These are phyloP conservation scores for Dryoscopus gambensis DNA, from an alignment of 2,113 vertebrate genomes.

Conservation along the genomic window DNA sequence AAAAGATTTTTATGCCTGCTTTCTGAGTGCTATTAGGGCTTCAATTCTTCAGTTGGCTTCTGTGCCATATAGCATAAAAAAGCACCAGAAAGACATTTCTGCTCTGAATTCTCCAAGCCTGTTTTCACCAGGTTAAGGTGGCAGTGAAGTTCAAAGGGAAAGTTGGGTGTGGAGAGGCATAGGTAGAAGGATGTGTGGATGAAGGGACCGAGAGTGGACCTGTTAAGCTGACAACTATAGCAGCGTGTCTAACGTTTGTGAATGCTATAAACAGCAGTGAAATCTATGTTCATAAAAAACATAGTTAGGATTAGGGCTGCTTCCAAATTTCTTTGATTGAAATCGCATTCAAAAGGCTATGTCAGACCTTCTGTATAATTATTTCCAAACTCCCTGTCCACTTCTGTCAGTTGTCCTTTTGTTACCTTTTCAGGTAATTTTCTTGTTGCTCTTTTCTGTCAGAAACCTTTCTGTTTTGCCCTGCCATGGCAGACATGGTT, in stretches of 20 bases:
- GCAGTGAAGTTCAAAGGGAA: not conserved
- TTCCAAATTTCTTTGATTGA: not conserved
- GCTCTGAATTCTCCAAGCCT: not conserved
- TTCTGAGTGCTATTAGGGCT: not conserved
- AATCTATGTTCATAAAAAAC: not conserved
- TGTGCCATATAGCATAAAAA: not conserved
- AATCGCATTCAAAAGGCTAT: accelerated
- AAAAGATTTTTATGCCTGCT: not conserved
- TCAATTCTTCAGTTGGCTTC: not conserved
- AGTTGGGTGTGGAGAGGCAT: not conserved
- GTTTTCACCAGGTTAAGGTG: not conserved
- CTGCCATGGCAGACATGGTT: not conserved
- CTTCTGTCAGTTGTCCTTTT: not conserved
- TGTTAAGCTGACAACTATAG: not conserved
- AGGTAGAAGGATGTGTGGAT: not conserved
- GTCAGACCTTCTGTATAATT: not conserved
- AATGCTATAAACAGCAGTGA: not conserved
- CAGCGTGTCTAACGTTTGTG: not conserved
- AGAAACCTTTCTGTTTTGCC: not conserved
- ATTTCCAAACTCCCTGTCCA: not conserved
- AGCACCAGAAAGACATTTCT: not conserved
- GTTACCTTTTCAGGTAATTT: not conserved
- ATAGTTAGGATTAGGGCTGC: not conserved
- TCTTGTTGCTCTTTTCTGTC: not conserved
- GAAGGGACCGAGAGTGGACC: not conserved